Base-by-base conservation (phyloP, 2,888 invertebrate species). In the Drosophila lacicola region DNA sequence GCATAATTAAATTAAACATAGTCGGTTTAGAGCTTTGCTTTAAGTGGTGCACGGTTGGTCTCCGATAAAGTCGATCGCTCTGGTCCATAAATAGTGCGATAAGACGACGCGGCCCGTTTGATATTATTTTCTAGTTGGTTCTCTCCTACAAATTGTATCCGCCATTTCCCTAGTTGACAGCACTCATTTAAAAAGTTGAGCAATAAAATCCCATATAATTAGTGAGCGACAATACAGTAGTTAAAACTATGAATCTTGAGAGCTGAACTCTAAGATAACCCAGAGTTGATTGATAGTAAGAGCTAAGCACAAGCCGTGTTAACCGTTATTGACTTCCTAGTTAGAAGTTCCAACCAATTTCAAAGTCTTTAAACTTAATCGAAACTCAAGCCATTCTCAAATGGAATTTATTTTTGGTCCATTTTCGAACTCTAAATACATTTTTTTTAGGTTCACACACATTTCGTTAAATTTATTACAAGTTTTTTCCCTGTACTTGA, bases 61-160 rank as follows among this genome's bases (percentile, higher is more conserved):
- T 77, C 61, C 66, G 78, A 70, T 69, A 77, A 80, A 66, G 47
- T 19, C 80, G 45, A 80, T 76, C 74, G 78, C 78, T 56, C 60
- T 58, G 60, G 46, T 64, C 70, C 87, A 89, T 89, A 90, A 90
- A 90, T 90, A 90, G 74, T 63, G 73, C 71, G 89, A 89, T 90
- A 89, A 90, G 90, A 71, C 72, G 39, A 37, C 66, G 84, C 90
- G 90, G 90, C 68, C 25, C 72, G 37, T 90, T 87, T 82, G 84
- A 79, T 89, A 80, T 78, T 51, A 33, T 14, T 53, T 57, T 55
- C 14, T 42, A 41, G 29, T 53, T 34, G 57, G 14, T 34, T 47
- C 14, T 54, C 10, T n/a, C 17, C 19, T 19, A 47, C 41, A 19
- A 37, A 19, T 46, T 39, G 46, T 53, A 56, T 60, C 81, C 57